Evolutionary conservation across 2,888 invertebrate species (phyloP).

Genomic region (Lasius platythorax): DNA sequence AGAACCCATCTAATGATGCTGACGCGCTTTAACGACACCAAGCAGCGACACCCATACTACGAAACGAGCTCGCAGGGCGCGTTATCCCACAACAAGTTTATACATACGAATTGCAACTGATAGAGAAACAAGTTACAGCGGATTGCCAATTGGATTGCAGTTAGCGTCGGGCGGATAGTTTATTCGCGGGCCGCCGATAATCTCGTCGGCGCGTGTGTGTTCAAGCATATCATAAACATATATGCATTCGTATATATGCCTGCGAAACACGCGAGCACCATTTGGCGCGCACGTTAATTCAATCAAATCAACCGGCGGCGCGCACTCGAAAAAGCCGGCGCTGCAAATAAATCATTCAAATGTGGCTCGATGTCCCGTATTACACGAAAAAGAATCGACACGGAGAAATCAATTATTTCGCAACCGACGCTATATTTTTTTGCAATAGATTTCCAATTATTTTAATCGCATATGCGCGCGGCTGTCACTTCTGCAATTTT

Average conservation of each 20-base stretch:
- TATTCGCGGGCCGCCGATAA: conserved; percentile 46
- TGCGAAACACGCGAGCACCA: conserved; percentile 43
- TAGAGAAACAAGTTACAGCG: conserved; percentile 55
- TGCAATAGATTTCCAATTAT: conserved; percentile 56
- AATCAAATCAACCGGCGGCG: conserved; percentile 45
- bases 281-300: conserved; percentile 52
- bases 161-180: conserved; percentile 48
- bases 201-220: conserved; percentile 24
- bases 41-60: conserved; percentile 4
- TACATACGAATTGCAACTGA: conserved; percentile 49
- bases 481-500: conserved; percentile 48
- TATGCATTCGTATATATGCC: neutral
- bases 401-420: conserved; percentile 48
- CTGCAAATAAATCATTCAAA: conserved; percentile 53
- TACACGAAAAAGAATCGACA: conserved; percentile 52
- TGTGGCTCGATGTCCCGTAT: conserved; percentile 45
- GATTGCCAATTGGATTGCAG: conserved; percentile 55
- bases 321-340: conserved; percentile 48
- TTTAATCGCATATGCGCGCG: conserved; percentile 40
- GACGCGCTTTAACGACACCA: conserved; percentile 40
- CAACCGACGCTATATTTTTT: conserved; percentile 50
- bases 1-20: conserved; percentile 39
- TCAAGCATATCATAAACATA: conserved; percentile 49
- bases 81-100: conserved; percentile 56
- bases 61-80: conserved; percentile 27